Conservation (phyloP, 2,113 vertebrate species). For the Phoxinus phoxinus region DNA sequence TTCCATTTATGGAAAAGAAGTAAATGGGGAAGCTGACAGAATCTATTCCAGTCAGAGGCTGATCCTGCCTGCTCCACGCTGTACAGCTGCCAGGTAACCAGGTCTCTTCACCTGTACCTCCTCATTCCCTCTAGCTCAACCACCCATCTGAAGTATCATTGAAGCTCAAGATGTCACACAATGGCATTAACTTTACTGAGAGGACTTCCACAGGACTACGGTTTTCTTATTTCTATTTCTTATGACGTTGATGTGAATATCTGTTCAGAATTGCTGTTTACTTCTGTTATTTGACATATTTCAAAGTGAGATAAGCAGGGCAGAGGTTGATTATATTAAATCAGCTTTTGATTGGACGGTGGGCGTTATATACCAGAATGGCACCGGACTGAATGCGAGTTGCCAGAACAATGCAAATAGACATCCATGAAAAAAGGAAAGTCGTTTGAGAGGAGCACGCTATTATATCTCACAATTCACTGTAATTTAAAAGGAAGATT, state of each 20-base stretch:
- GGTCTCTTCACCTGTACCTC: constrained; percentile 42
- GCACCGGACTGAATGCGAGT: not conserved
- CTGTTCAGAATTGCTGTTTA: not conserved
- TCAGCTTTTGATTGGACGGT: not conserved
- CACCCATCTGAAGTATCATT: constrained; percentile 11
- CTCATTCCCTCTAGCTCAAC: constrained; percentile 31
- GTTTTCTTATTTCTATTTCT: not conserved
- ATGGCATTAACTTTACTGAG: not conserved
- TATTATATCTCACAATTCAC: not conserved
- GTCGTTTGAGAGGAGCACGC: not conserved
- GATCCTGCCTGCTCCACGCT: constrained; percentile 1
- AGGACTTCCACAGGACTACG: not conserved
- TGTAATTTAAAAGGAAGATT: too few species aligned
- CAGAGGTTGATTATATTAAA: not conserved
- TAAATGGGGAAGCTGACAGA: constrained; percentile 48
- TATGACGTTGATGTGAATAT: not conserved
- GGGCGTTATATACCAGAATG: not conserved
- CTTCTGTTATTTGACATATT: not conserved
- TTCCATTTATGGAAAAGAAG: constrained; percentile 28
- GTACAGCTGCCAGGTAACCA: constrained; percentile 2
- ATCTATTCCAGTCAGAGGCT: constrained; percentile 29
- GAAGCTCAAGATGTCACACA: not conserved
- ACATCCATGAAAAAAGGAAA: not conserved
- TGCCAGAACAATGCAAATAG: not conserved
- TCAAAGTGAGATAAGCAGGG: not conserved